phyloP scores from a whole-genome alignment of 2,888 invertebrate genomes.

The Tuta absoluta region DNA sequence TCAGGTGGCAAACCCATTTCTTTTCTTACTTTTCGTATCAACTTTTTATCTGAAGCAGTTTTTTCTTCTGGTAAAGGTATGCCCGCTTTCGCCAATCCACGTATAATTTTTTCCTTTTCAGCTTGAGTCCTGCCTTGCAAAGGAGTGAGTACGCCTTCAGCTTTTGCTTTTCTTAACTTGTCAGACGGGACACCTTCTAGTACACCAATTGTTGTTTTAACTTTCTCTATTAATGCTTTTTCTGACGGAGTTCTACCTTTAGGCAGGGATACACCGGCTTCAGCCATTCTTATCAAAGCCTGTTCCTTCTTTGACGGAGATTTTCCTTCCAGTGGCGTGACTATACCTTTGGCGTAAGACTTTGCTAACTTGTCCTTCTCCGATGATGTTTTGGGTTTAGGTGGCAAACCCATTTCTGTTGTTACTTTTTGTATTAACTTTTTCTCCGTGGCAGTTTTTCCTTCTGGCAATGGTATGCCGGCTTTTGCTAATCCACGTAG shows the following conservation, averaged over 20 bases:
- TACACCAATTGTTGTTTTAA: no score
- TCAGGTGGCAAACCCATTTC: constrained; percentile 41
- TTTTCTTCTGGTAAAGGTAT: constrained; percentile 38
- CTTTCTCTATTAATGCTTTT: constrained; percentile 37
- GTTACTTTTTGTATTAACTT: constrained; percentile 37
- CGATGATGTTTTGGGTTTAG: constrained; percentile 41
- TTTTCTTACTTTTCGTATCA: constrained; percentile 36
- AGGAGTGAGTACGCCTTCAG: constrained; percentile 36
- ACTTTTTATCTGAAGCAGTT: constrained; percentile 38
- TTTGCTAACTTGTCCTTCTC: constrained; percentile 37
- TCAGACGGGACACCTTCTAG: constrained; percentile 10
- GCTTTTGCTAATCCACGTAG: constrained; percentile 13
- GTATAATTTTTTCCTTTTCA: constrained; percentile 41
- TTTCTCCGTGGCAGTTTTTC: constrained; percentile 50
- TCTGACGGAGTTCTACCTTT: constrained; percentile 49
- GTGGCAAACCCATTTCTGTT: constrained; percentile 39
- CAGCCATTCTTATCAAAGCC: constrained; percentile 26
- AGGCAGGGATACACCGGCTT: constrained; percentile 50
- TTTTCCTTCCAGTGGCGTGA: constrained; percentile 38
- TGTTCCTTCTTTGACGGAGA: constrained; percentile 32
- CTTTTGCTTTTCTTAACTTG: constrained; percentile 33
- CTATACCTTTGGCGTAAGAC: constrained; percentile 36
- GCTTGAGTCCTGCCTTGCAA: constrained; percentile 39
- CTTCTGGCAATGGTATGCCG: constrained; percentile 41
- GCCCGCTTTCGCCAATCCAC: constrained; percentile 30